Evolutionary conservation across 1,140 invertebrate species (phyloP).

Genomic region (Solen grandis): DNA sequence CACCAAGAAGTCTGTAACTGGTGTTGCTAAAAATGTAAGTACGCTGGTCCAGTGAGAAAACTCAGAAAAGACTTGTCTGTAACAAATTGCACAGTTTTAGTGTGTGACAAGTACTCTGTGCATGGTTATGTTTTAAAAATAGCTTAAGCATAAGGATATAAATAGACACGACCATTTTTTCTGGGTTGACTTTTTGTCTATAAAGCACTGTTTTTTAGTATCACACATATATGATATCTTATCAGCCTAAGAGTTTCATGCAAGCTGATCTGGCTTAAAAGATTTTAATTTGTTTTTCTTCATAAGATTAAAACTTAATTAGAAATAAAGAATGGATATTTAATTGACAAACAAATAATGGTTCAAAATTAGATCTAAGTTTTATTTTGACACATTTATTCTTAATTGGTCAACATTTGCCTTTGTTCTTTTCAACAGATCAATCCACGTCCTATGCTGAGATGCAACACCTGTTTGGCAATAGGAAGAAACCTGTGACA

Average conservation of each 20-base stretch:
- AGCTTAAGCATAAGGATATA: neutral
- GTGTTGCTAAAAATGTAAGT: neutral
- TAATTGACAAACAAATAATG: no score
- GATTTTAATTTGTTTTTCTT: neutral
- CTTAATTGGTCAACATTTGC: neutral
- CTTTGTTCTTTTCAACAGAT: neutral
- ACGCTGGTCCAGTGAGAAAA: no score
- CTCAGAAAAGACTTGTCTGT: neutral
- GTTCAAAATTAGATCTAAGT: no score
- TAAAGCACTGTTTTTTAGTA: no score
- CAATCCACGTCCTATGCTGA: neutral
- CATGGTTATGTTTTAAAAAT: neutral
- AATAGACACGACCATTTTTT: no score
- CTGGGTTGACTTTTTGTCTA: no score
- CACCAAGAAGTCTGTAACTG: neutral
- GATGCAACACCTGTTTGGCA: conserved; percentile 8
- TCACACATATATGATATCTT: no score
- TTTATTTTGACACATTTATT: no score
- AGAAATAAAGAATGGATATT: neutral
- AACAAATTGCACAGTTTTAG: neutral
- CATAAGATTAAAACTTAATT: neutral
- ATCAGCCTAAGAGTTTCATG: no score
- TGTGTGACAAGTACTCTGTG: neutral
- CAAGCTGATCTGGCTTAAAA: no score
- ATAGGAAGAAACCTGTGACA: neutral